phyloP scores from a whole-genome alignment of 2,113 vertebrate genomes.

The Mesoclemmys tuberculata region DNA sequence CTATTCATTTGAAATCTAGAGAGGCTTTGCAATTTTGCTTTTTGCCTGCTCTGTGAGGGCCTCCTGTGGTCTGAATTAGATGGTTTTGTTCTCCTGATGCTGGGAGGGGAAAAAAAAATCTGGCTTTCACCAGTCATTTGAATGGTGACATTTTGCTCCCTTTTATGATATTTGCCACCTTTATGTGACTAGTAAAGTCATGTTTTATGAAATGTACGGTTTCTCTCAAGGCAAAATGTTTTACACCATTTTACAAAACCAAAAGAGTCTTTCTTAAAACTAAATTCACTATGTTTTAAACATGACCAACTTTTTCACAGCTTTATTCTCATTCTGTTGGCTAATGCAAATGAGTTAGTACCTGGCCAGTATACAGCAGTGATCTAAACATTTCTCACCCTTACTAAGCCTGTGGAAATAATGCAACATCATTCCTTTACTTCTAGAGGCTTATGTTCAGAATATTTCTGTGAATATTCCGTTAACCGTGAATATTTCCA shows the following conservation, averaged over 20 bases:
- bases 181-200: not conserved
- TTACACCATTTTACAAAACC: not conserved
- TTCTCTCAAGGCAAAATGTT: not conserved
- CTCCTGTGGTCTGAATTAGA: constrained; percentile 77
- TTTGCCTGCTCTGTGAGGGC: constrained; percentile 76
- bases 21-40: constrained; percentile 42
- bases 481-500: not conserved
- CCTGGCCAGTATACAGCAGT: not conserved
- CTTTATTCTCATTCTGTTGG: not conserved
- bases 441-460: not conserved
- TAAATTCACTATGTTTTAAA: rapidly evolving
- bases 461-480: too few relatives aligned
- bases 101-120: not conserved
- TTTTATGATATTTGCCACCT: not conserved
- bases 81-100: constrained; percentile 29
- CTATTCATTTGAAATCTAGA: constrained; percentile 19
- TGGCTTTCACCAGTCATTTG: not conserved
- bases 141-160: not conserved
- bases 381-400: not conserved
- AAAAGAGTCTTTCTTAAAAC: not conserved
- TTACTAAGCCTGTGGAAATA: not conserved
- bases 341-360: not conserved
- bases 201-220: not conserved
- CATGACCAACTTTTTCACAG: not conserved
- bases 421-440: not conserved